phyloP scores from a whole-genome alignment of 1,140 invertebrate species.

The Diplogasteroides magnus region DNA sequence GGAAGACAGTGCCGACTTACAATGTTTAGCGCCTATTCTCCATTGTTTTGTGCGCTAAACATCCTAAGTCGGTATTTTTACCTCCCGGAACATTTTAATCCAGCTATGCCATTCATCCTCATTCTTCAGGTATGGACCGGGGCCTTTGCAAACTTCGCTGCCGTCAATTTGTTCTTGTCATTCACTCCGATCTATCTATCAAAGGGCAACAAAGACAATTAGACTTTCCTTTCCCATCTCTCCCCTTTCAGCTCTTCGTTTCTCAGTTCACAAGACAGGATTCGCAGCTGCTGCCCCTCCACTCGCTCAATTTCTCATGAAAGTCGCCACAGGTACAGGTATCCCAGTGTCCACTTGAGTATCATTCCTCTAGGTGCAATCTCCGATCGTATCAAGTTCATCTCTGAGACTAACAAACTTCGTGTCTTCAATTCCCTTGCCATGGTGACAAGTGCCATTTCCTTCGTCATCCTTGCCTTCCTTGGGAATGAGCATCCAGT shows the following conservation, averaged over 20 bases:
- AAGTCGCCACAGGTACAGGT: conserved; percentile 38
- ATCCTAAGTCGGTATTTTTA: too few species aligned
- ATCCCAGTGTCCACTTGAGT: conserved; percentile 1
- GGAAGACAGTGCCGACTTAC: too few species aligned
- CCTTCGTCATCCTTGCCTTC: conserved; percentile 44
- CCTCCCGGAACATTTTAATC: too few species aligned
- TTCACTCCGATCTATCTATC: conserved; percentile 49
- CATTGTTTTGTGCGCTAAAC: too few species aligned
- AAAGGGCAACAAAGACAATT: conserved; percentile 1
- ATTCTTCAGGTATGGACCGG: too few species aligned
- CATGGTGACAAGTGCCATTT: conserved; percentile 42
- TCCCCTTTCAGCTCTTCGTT: conserved; percentile 37
- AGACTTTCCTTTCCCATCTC: neutral
- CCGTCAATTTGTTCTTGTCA: conserved; percentile 51
- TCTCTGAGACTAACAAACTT: conserved; percentile 50
- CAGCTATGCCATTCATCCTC: too few species aligned
- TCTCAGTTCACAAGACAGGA: conserved; percentile 43
- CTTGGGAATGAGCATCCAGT: conserved; percentile 28
- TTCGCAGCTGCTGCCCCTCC: conserved; percentile 52
- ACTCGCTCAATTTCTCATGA: conserved; percentile 45
- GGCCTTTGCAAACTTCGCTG: conserved; percentile 43
- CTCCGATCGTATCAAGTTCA: conserved; percentile 37
- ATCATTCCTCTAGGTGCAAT: neutral
- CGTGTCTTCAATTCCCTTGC: conserved; percentile 49
- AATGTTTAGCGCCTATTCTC: too few species aligned